Conservation (phyloP, 2,888 invertebrate species). For the Schizotus pectinicornis region DNA sequence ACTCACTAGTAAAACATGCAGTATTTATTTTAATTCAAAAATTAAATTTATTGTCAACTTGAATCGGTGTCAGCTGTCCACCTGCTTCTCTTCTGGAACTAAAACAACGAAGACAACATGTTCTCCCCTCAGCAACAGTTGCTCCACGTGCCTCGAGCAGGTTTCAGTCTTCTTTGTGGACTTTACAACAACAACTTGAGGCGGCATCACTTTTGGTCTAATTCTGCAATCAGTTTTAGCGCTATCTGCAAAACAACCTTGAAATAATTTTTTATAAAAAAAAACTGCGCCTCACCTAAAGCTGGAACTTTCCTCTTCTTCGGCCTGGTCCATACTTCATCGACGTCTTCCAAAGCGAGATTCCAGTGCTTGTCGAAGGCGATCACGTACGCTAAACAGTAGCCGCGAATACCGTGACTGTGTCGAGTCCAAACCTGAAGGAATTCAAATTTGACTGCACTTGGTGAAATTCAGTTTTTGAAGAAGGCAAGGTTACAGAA, state of each 20-base stretch:
- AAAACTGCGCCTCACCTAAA: conserved; percentile 59
- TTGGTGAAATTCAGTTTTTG: neutral
- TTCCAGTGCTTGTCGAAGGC: conserved; percentile 97
- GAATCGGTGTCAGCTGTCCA: neutral
- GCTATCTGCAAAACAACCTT: conserved; percentile 29
- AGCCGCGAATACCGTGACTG: conserved; percentile 75
- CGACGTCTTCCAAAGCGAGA: conserved; percentile 80
- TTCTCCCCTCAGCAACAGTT: conserved; percentile 78
- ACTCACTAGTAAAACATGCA: neutral
- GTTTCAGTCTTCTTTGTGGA: conserved; percentile 68
- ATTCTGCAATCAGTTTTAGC: conserved; percentile 47
- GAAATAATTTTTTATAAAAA: neutral
- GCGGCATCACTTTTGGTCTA: conserved; percentile 58
- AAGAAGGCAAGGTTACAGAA: too few species aligned
- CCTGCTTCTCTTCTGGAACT: conserved; percentile 4
- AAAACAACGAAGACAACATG: conserved; percentile 63
- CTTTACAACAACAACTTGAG: conserved; percentile 64
- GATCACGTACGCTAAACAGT: conserved; percentile 76
- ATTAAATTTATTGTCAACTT: neutral
- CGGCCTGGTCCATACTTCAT: conserved; percentile 79
- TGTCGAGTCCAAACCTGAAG: conserved; percentile 77
- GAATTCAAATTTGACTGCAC: conserved; percentile 9
- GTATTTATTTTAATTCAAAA: neutral
- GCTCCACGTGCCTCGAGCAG: conserved; percentile 70
- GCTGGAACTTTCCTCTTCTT: conserved; percentile 67